These are phyloP conservation scores for Hormaphis cornu DNA, from an alignment of 1,140 invertebrate genomes.

Conservation along the genomic window DNA sequence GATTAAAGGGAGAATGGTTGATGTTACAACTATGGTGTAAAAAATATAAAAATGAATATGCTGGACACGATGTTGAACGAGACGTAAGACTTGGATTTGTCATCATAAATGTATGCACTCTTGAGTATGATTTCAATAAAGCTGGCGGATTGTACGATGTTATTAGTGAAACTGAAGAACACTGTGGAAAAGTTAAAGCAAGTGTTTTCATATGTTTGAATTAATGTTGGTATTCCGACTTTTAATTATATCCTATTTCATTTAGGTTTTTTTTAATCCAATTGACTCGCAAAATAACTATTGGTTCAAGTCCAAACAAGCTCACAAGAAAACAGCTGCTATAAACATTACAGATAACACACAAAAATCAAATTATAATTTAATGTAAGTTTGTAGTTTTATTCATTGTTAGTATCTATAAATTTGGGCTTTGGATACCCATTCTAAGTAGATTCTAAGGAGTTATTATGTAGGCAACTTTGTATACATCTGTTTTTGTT, in stretches of 20 bases:
- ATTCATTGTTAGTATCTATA: too few relatives aligned
- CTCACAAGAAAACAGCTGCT: not conserved
- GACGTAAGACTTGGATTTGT: constrained; percentile 3
- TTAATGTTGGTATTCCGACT: too few relatives aligned
- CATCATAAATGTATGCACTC: not conserved
- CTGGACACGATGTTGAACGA: not conserved
- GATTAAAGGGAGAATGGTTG: not conserved
- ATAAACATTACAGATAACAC: too few relatives aligned
- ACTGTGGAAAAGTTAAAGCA: constrained; percentile 14
- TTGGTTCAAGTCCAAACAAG: too few relatives aligned
- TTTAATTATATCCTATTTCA: not conserved
- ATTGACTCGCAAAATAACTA: too few relatives aligned
- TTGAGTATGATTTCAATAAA: not conserved
- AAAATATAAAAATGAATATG: constrained; percentile 7
- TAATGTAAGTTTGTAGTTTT: not conserved
- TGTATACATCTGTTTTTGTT: too few relatives aligned
- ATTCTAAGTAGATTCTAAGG: too few relatives aligned
- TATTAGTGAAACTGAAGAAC: constrained; percentile 18
- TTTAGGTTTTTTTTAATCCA: not conserved
- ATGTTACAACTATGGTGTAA: constrained; percentile 16
- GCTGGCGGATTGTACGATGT: not conserved
- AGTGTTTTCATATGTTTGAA: too few relatives aligned
- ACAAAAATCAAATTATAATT: not conserved
- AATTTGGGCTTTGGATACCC: not conserved
- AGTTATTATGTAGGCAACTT: too few relatives aligned